Evolutionary conservation across 2,797 vertebrate genomes (phyloP), one percentile per base, ranked within the genome.

Genomic region (Sandelia bainsii): DNA sequence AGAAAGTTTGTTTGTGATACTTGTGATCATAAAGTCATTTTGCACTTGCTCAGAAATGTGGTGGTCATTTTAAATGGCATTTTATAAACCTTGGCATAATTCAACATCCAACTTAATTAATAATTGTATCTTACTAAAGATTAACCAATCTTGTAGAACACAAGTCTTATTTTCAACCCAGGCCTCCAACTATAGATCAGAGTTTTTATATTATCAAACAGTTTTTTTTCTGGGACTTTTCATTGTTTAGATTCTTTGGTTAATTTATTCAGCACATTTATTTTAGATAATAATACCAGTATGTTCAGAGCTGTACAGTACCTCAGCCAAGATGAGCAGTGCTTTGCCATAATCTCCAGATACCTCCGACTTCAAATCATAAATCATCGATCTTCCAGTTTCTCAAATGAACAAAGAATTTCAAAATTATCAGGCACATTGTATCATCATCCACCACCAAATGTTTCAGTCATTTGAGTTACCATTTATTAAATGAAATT

Each of bases 341-440:
- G 95, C 92, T 79, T 96, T 95, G 64, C 88, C 92, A 45, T 94
- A 96, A 62, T 97, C 95, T 39, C 96, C 95, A 23, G 94, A 92
- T 13, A 96, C 95, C 69, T 97, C 96, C 0, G 94, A 95, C 85
- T 95, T 84, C 65, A 98, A 92, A 60, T 95, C 95, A 3, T 95
- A 78, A 61, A 81, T 84, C 71, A 98, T 48, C 5, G 84, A 62
- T 75, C 70, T 94, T 77, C 95, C 95, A 6, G 94, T 96, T 69
- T 93, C 97, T 97, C 56, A 0, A 65, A 83, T 32, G 3, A 64
- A 20, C 3, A 12, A 16, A 22, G 0, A 10, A 23, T 71, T 59
- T 56, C 23, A 66, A n/a, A 44, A 57, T 22, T 7, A 5, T 4
- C 1, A 5, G 4, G n/a, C 17, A 32, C n/a, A 34, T 20, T 48